Conservation (phyloP, 2,113 vertebrate species). For the Poeciliopsis occidentalis region DNA sequence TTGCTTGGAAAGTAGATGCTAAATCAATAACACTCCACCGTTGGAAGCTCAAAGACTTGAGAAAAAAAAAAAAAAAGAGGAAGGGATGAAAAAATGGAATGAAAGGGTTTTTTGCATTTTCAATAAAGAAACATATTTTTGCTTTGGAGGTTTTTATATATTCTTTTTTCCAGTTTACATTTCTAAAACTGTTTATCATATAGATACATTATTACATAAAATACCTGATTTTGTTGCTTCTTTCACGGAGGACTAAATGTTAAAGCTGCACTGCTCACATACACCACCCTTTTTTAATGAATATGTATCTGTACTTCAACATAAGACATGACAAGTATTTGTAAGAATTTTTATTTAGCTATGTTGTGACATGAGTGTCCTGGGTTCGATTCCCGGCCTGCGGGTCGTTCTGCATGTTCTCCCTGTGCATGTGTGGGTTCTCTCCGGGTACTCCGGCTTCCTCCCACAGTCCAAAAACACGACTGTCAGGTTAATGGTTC, state of each 20-base stretch:
- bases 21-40: conserved; percentile 73
- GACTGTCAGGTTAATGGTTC: too few relatives aligned
- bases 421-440: too few relatives aligned
- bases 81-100: conserved; percentile 14
- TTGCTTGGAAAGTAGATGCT: conserved; percentile 65
- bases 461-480: too few relatives aligned
- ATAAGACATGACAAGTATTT: not conserved
- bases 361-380: not conserved
- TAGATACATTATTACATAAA: not conserved
- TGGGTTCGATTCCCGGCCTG: too few relatives aligned
- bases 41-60: conserved; percentile 23
- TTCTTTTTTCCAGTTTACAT: not conserved
- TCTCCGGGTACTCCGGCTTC: too few relatives aligned
- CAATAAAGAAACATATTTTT: too few relatives aligned
- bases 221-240: not conserved
- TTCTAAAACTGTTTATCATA: not conserved
- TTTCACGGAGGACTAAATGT: not conserved
- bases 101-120: not conserved
- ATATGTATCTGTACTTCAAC: not conserved
- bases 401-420: too few relatives aligned
- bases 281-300: not conserved
- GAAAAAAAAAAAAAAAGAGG: conserved; percentile 6
- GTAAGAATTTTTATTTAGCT: not conserved
- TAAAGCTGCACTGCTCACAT: not conserved
- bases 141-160: not conserved